Evolutionary conservation across 2,888 invertebrate species (phyloP), one percentile per base, ranked within the genome.

Genomic region (Acronicta leporina): DNA sequence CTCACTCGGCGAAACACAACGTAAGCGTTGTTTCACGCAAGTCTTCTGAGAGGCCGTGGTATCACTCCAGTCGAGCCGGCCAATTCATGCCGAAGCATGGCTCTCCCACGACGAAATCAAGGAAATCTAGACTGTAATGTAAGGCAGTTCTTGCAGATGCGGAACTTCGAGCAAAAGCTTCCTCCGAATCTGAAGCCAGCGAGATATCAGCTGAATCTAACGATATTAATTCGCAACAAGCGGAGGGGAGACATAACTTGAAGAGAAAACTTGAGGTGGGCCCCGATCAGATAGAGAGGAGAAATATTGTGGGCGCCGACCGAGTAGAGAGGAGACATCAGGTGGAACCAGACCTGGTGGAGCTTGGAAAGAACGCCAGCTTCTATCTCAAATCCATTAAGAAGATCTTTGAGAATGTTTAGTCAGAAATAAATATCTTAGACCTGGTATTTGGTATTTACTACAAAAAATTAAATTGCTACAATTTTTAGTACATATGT

Each of bases 301-400:
- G 63, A 0, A 63, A 64, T 1, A 54, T 56, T 5, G 55, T 63
- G 0, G 67, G 66, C 1, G 10, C 47, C 0, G 75, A 78, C 0
- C 10, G 11, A 4, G 10, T 33, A 11, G 46, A 61, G 48, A 59
- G 73, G 15, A 65, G 63, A 0, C 65, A 65, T 1, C 57, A 58
- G 5, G 55, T 63, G 0, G 67, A 63, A 1, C 16, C 44, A 0
- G 76, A 78, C 0, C 9, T 84, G 8, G 52, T 68, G 2, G 71
- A 73, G 0, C 60, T 84, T 4, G 82, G 79, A 0, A 84, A 74
- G 59, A 83, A 84, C 35, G 79, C 79, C 16, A 85, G 82, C 45
- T 66, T 75, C 16, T 84, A 84, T 42, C 71, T 87, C 15, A 47
- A 47, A 1, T 79, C 83, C 3, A 79, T 85, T 11, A 82, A 79